Evolutionary conservation across 2,888 invertebrate species (phyloP).

Genomic region (Drosophila anomelani): DNA sequence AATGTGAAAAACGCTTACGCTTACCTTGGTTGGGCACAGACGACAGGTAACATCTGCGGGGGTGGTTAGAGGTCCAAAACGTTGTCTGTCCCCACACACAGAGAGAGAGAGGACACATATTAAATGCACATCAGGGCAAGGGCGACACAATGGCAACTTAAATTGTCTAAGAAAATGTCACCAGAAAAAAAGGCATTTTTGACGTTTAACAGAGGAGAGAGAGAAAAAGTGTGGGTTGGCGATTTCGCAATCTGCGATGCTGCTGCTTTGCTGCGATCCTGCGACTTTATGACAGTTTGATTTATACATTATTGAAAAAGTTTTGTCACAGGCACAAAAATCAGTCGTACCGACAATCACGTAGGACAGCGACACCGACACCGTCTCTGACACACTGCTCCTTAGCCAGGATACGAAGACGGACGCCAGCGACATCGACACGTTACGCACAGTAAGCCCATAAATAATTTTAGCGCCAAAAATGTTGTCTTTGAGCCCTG

Average conservation of each 20-base stretch:
- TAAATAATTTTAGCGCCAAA: slow-evolving; percentile 74
- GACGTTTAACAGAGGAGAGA: slow-evolving; percentile 39
- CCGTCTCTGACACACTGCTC: slow-evolving; percentile 3
- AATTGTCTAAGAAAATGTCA: slow-evolving; percentile 66
- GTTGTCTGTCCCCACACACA: slow-evolving; percentile 14
- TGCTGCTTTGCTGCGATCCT: slow-evolving; percentile 26
- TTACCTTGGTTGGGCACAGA: slow-evolving; percentile 47
- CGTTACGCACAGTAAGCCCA: slow-evolving; percentile 59
- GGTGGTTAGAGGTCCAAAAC: slow-evolving; percentile 13
- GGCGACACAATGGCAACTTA: slow-evolving; percentile 64
- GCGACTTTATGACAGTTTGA: slow-evolving; percentile 83
- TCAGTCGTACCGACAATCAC: slow-evolving; percentile 69
- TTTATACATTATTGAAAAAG: slow-evolving; percentile 83
- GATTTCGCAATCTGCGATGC: slow-evolving; percentile 44
- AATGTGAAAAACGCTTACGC: slow-evolving; percentile 56
- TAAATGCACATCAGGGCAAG: slow-evolving; percentile 72
- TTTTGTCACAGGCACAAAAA: slow-evolving; percentile 61
- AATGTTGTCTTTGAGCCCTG: slow-evolving; percentile 50
- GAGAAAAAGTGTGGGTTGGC: slow-evolving; percentile 31
- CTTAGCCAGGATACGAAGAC: background rate
- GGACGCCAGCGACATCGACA: slow-evolving; percentile 23
- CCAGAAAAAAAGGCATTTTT: slow-evolving; percentile 43
- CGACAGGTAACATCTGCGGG: slow-evolving; percentile 75
- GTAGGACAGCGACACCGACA: slow-evolving; percentile 36
- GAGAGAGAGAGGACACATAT: slow-evolving; percentile 50